phyloP scores from a whole-genome alignment of 2,797 vertebrate species.

The Liasis olivaceus region DNA sequence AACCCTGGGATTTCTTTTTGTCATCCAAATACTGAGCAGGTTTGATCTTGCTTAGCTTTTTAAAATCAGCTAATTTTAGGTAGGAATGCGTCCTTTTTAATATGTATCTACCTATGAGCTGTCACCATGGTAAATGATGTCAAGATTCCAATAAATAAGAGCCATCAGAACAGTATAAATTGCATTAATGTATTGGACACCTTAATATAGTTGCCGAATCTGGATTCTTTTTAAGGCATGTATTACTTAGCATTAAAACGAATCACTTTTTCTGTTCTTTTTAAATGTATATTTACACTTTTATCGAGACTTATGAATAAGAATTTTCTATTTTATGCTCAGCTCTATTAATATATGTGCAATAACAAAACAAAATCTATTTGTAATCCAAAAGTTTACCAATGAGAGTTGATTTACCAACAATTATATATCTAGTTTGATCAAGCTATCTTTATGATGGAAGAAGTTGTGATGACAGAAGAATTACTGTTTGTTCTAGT shows the following conservation, averaged over 20 bases:
- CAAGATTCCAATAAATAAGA: neutral
- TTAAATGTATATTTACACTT: neutral
- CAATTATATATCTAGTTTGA: neutral
- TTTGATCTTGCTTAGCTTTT: neutral
- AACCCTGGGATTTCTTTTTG: neutral
- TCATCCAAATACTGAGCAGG: neutral
- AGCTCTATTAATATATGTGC: neutral
- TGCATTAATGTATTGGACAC: neutral
- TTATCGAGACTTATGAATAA: neutral
- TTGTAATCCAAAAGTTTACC: neutral
- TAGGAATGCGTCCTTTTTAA: neutral
- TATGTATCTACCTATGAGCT: neutral
- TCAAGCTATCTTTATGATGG: neutral
- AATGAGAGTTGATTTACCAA: neutral
- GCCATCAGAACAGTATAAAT: neutral
- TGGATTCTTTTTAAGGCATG: neutral
- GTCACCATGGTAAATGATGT: constrained; percentile 10
- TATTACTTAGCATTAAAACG: neutral
- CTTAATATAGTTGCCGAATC: neutral
- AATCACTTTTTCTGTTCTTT: neutral
- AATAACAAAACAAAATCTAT: neutral
- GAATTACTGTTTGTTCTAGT: neutral
- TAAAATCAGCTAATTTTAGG: neutral
- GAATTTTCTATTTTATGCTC: neutral
- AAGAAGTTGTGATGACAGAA: neutral